phyloP scores from a whole-genome alignment of 1,140 invertebrate genomes.

The Drosophila sucinea region DNA sequence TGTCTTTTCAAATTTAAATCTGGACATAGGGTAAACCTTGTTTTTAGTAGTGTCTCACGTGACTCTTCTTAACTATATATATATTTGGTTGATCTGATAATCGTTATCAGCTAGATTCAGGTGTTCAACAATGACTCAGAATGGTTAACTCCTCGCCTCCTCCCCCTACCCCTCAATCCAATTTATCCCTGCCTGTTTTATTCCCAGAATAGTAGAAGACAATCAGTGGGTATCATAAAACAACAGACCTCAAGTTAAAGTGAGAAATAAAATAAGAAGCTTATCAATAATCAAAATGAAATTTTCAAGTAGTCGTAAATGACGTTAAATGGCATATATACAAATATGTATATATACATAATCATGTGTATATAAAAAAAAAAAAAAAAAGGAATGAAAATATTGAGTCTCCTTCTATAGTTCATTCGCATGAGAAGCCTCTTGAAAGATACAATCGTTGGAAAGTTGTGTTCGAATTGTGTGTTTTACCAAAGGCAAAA shows the following conservation, averaged over 20 bases:
- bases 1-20: too few relatives aligned
- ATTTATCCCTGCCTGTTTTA: neutral
- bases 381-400: conserved; percentile 24
- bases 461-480: neutral
- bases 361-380: conserved; percentile 9
- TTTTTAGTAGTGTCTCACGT: too few relatives aligned
- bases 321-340: neutral
- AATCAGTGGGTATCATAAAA: conserved; percentile 8
- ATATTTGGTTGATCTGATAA: neutral
- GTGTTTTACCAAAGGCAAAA: neutral
- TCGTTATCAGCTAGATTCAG: neutral
- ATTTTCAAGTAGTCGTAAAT: too few relatives aligned
- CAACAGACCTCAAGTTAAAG: neutral
- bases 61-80: too few relatives aligned
- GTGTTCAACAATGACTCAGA: conserved; percentile 2
- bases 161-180: neutral
- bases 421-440: conserved; percentile 14
- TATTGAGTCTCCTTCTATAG: conserved; percentile 21
- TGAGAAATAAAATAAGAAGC: conserved; percentile 3
- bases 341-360: neutral
- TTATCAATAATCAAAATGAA: conserved; percentile 10
- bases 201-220: conserved; percentile 6
- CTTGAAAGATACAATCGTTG: conserved; percentile 40
- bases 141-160: too few relatives aligned
- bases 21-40: too few relatives aligned